These are phyloP conservation scores for Ctenopoma multispine DNA, from an alignment of 2,797 vertebrate genomes.

Conservation along the genomic window DNA sequence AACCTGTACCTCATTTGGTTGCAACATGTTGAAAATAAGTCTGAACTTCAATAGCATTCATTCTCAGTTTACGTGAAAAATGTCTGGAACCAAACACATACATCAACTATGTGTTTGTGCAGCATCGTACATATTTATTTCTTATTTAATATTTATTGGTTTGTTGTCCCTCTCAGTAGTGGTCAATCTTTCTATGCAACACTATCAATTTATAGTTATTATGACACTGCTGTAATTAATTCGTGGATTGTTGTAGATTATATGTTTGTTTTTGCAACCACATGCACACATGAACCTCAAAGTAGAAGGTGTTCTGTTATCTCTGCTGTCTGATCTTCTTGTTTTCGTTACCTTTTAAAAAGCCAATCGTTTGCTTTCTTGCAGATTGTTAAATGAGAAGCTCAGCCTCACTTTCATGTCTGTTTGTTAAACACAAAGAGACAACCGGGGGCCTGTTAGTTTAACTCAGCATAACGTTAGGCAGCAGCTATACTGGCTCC, in stretches of 20 bases:
- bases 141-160: constrained; percentile 73
- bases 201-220: constrained; percentile 37
- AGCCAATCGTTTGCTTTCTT: background rate
- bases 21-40: constrained; percentile 10
- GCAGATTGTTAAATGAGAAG: background rate
- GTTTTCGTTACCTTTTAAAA: background rate
- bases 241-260: constrained; percentile 30
- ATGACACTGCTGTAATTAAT: constrained; percentile 44
- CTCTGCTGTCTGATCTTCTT: background rate
- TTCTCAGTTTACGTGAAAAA: constrained; percentile 27
- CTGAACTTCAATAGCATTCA: constrained; percentile 6
- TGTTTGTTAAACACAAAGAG: background rate
- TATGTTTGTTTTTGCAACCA: background rate
- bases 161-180: constrained; percentile 49
- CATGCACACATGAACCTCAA: constrained; percentile 1
- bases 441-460: background rate
- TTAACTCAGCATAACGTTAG: background rate
- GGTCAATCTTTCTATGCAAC: constrained; percentile 73
- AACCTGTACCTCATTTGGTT: background rate
- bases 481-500: background rate
- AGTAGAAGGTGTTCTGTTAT: constrained; percentile 4
- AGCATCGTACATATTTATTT: constrained; percentile 62
- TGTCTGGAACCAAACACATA: constrained; percentile 36
- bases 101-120: constrained; percentile 20
- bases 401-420: fast-evolving